Percentiles rank a stretch among this genome's conserved stretches.
Conservation (phyloP, 1,140 invertebrate species). For the Chironomus striatipennis region DNA sequence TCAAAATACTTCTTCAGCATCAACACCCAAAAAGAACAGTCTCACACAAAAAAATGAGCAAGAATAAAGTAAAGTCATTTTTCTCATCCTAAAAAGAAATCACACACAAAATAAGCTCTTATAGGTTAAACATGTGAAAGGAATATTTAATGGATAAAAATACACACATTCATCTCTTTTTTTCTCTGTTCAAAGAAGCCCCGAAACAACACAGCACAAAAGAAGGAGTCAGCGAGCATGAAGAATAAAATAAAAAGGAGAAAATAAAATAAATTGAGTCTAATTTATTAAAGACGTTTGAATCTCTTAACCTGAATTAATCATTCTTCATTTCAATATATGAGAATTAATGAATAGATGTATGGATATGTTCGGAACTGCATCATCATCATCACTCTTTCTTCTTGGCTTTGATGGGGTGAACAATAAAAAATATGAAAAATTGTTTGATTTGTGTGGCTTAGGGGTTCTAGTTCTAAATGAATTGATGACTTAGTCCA, state of each 20-base stretch:
- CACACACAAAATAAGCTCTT: neutral
- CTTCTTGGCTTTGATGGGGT: no score
- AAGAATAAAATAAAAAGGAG: neutral
- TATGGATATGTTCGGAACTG: no score
- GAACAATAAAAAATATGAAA: no score
- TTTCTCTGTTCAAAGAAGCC: neutral
- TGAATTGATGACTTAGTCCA: no score
- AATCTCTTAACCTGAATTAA: conserved; percentile 21
- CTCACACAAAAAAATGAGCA: no score
- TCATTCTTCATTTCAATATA: neutral
- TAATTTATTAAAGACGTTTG: conserved; percentile 10
- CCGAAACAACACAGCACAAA: neutral
- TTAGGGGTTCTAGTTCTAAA: no score
- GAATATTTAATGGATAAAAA: neutral
- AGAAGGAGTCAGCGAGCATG: neutral
- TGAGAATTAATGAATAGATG: no score
- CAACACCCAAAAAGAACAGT: no score
- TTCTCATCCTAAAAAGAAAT: neutral
- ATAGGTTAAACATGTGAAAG: conserved; percentile 16
- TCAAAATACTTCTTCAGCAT: no score
- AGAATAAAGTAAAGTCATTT: neutral
- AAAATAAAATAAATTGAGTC: conserved; percentile 18
- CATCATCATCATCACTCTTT: no score
- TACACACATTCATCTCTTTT: neutral
- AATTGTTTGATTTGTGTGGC: no score